Conservation (phyloP, 2,888 invertebrate species). For the Creontiades dilutus region DNA sequence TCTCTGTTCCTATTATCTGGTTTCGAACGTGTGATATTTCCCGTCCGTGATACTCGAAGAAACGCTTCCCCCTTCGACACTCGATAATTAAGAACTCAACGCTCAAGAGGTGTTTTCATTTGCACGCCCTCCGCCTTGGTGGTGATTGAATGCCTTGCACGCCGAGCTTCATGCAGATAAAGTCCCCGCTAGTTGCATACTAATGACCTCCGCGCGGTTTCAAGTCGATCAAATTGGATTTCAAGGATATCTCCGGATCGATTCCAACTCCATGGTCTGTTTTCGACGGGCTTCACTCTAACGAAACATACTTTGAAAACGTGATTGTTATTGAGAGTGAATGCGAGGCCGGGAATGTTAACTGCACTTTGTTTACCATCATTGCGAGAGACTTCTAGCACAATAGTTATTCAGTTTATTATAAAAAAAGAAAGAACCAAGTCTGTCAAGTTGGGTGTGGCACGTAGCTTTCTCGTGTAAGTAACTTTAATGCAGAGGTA, state of each 20-base stretch:
- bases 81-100: constrained; percentile 21
- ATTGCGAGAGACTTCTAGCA: too few species aligned
- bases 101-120: constrained; percentile 5
- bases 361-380: too few species aligned
- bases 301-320: too few species aligned
- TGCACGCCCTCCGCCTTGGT: constrained; percentile 27
- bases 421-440: too few species aligned
- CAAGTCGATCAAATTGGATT: constrained; percentile 38
- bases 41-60: background rate
- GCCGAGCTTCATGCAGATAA: constrained; percentile 46
- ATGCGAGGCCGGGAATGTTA: too few species aligned
- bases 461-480: too few species aligned
- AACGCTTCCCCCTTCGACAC: background rate
- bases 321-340: too few species aligned
- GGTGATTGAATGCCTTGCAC: constrained; percentile 2
- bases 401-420: too few species aligned
- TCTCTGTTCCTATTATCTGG: background rate
- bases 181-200: constrained; percentile 42
- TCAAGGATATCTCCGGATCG: constrained; percentile 37
- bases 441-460: too few species aligned
- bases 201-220: constrained; percentile 60
- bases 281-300: background rate
- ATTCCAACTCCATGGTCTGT: background rate
- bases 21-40: background rate
- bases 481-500: too few species aligned